Base-by-base conservation (phyloP, 2,888 invertebrate genomes). In the Oasisia sp. region DNA sequence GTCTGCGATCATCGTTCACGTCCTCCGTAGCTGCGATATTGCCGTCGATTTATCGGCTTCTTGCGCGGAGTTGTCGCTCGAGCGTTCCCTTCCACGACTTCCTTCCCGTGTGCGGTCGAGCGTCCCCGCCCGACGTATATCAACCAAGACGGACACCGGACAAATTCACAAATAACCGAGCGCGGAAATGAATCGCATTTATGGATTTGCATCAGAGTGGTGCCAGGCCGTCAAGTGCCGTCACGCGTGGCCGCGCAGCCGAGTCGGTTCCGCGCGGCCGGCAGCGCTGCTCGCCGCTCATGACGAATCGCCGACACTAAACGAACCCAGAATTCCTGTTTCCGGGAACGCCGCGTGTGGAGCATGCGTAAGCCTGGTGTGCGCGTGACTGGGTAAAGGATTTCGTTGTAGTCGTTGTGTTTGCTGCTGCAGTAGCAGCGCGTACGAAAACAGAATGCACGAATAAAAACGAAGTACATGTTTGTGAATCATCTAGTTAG, bases 131-230 rank as follows among this genome's bases (percentile, higher is more conserved):
- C 74, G 74, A 27, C 3, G 74, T 74, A 74, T 27, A 74, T 74
- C 74, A 74, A n/a, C 74, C 27, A 74, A 19, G 74, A 74, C 74
- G 7, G 74, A 74, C 74, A 74, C 74, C 74, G 74, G 74, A 74
- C 74, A 74, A 74, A 74, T 74, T 74, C 74, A 74, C 74, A 74
- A 74, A 74, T 74, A 74, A 74, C 74, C 74, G 74, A 74, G 74
- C 74, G 74, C 74, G 74, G 74, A 74, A 74, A 74, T 74, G 74
- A 74, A 74, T 74, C 27, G 74, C 74, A 74, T 74, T 74, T 27
- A 74, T 74, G 74, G 74, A 74, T 74, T 74, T 74, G 74, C 74
- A 74, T 74, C 19, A 27, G 74, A 74, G 74, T 74, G 74, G 19
- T 74, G 27, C 19, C 27, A 27, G 5, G 8, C 27, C 74, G 74